Conservation (phyloP, 92 coral and sea anemone genomes). For the Virgularia gustaviana region DNA sequence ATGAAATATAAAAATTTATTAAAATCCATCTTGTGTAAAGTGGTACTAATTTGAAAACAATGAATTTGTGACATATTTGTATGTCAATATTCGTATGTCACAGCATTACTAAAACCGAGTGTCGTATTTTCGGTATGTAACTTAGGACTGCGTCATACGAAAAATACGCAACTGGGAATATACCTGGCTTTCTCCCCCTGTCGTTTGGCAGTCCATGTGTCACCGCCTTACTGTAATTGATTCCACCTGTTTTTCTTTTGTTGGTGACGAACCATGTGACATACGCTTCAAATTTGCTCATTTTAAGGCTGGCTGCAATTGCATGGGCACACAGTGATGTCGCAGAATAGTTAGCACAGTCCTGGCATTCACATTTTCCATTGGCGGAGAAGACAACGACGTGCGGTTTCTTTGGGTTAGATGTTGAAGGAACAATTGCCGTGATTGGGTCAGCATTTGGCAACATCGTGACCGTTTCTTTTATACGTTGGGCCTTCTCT, state of each 20-base stretch:
- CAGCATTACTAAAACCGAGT: too few species aligned
- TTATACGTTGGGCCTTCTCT: conserved; percentile 28
- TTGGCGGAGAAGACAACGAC: conserved; percentile 33
- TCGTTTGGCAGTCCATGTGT: conserved; percentile 48
- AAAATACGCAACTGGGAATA: too few species aligned
- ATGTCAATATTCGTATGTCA: too few species aligned
- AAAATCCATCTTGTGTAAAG: too few species aligned
- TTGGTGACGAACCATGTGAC: conserved; percentile 46
- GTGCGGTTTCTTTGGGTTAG: conserved; percentile 49
- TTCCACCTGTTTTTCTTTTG: conserved; percentile 41
- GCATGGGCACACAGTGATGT: conserved; percentile 47
- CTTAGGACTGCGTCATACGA: too few species aligned
- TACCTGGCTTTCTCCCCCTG: conserved; percentile 44
- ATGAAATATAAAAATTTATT: too few species aligned
- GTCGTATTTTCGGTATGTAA: too few species aligned
- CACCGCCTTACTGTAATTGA: conserved; percentile 29
- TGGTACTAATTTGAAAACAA: too few species aligned
- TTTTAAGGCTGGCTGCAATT: conserved; percentile 34
- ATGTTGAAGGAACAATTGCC: conserved; percentile 39
- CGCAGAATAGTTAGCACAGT: conserved; percentile 41
- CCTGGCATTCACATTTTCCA: conserved; percentile 40
- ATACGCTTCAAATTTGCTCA: conserved; percentile 7
- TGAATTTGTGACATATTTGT: too few species aligned
- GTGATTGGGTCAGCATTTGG: conserved; percentile 15
- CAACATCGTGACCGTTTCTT: neutral